Evolutionary conservation across 2,888 invertebrate genomes (phyloP).

Genomic region (Eupsilia transversa): DNA sequence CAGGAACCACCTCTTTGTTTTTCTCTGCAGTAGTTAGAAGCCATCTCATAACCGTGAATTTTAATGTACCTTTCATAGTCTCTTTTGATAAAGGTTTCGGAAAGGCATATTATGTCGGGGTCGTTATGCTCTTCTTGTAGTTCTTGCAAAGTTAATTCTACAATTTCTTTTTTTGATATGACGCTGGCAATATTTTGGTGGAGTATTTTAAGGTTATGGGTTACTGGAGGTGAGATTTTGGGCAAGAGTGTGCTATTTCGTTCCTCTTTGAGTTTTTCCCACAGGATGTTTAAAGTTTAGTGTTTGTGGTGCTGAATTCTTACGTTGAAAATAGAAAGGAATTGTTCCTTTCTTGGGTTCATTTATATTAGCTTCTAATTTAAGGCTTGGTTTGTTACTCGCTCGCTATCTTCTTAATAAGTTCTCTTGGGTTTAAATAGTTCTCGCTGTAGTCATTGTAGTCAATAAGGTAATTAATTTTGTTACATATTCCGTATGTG

Average conservation of each 20-base stretch:
- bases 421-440: too few species aligned
- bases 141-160: background rate
- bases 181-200: background rate
- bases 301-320: too few species aligned
- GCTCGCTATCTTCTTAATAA: too few species aligned
- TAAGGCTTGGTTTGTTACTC: too few species aligned
- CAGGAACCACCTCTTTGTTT: background rate
- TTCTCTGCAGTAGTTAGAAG: background rate
- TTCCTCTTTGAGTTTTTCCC: too few species aligned
- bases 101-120: background rate
- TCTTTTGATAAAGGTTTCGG: background rate
- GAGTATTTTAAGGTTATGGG: background rate
- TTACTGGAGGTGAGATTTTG: too few species aligned
- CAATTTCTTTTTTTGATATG: background rate
- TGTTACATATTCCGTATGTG: too few species aligned
- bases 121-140: background rate
- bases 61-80: background rate
- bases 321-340: background rate
- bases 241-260: too few species aligned
- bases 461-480: too few species aligned
- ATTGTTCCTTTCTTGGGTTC: conserved; percentile 1
- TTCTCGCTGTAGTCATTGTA: too few species aligned
- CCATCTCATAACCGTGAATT: background rate
- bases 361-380: background rate
- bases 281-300: too few species aligned